phyloP scores from a whole-genome alignment of 1,140 invertebrate species.

The Teleogryllus occipitalis region DNA sequence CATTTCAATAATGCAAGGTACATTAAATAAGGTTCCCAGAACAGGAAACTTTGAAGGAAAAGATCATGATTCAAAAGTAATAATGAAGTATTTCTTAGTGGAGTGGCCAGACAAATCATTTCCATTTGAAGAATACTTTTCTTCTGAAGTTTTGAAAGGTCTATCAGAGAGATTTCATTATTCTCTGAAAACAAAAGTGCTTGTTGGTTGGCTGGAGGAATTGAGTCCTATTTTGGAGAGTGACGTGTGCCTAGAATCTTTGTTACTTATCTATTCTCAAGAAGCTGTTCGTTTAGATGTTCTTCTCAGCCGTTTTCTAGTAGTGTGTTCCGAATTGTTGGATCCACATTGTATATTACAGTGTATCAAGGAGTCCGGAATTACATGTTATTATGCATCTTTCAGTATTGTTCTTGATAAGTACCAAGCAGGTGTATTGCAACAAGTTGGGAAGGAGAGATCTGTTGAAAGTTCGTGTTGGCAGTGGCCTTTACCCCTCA shows the following conservation, averaged over 20 bases:
- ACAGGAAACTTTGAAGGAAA: not conserved
- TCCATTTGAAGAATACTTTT: slow-evolving; percentile 11
- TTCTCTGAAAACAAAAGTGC: not conserved
- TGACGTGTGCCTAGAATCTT: not conserved
- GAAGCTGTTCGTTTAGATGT: not conserved
- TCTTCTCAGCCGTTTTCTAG: not conserved
- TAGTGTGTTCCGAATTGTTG: slow-evolving; percentile 12
- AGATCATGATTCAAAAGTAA: not conserved
- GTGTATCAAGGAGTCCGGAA: slow-evolving; percentile 1
- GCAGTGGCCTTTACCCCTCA: slow-evolving; percentile 27
- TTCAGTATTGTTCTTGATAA: slow-evolving; percentile 15
- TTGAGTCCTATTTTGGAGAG: not conserved
- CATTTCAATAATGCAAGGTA: not conserved
- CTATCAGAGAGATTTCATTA: slow-evolving; percentile 8
- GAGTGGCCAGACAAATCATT: not conserved
- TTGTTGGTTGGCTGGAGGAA: slow-evolving; percentile 2
- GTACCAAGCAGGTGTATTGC: slow-evolving; percentile 11
- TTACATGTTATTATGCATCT: slow-evolving; percentile 16
- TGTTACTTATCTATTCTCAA: not conserved
- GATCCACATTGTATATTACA: slow-evolving; percentile 11
- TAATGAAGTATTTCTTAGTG: not conserved
- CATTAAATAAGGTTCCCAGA: not conserved
- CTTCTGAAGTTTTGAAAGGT: not conserved
- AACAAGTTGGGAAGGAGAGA: not conserved
- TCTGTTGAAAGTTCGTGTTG: slow-evolving; percentile 11